Evolutionary conservation across 2,888 invertebrate species (phyloP), one percentile per base, ranked within the genome.

Genomic region (Agrotis clavis): DNA sequence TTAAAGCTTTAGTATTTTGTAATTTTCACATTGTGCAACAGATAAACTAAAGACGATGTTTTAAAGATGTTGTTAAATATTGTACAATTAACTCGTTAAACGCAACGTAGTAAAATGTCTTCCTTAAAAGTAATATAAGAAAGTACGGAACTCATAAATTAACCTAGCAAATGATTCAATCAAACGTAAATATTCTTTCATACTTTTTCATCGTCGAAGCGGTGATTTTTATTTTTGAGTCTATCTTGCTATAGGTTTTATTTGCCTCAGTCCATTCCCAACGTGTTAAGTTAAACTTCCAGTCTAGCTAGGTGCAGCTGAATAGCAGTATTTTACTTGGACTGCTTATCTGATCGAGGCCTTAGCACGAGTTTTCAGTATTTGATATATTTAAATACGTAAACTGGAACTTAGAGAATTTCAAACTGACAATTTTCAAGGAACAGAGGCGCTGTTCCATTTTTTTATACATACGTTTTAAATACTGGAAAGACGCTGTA

Each of bases 11-110:
- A 2, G 2, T 21, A 13, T 25, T 1, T 67, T 5, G 16, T 74
- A 16, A 51, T 66, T 35, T 51, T 67, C 51, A 59, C 57, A 66
- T 59, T 19, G 16, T 41, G 13, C 51, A 35, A 19, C 35, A 47
- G 11, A 2, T 18, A 19, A 41, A 75, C 18, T 41, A 53, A 48
- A 60, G 19, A 41, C 0, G 18, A 18, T 16, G n/a, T 54, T 18
- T 62, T 25, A 73, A 54, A 54, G 53, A 48, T 35, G 45, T 18
- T 19, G 19, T 47, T 16, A n/a, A 1, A 5, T n/a, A 61, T 18
- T 18, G 19, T 6, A n/a, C 13, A 21, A 21, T 71, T 16, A 35
- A 11, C 5, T n/a, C 21, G 9, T 41, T 16, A 48, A 48, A 25
- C 16, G 16, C 7, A 69, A 7, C 21, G 21, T 69, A 18, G 16